A percentile compares a stretch with the other conserved stretches of the same genome.
Conservation (phyloP, 2,797 vertebrate species). For the Propithecus deckenii region DNA sequence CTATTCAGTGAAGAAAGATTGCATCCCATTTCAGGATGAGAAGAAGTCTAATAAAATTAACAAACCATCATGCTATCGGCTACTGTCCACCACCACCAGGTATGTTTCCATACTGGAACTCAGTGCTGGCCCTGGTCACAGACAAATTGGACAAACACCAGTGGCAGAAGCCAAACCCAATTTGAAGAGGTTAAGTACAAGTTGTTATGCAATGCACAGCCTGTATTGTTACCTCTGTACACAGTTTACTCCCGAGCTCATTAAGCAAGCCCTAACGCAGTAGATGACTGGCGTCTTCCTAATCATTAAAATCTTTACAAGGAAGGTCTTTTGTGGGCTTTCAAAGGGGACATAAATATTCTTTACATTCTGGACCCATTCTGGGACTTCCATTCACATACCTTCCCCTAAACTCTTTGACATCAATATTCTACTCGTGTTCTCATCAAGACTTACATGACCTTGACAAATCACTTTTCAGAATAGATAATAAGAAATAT, state of each 20-base stretch:
- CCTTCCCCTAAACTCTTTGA: background rate
- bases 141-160: background rate
- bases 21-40: background rate
- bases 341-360: background rate
- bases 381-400: background rate
- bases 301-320: background rate
- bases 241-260: background rate
- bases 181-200: background rate
- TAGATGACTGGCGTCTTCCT: background rate
- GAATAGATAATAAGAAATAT: background rate
- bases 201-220: background rate
- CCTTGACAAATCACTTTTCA: background rate
- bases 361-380: background rate
- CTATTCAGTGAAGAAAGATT: background rate
- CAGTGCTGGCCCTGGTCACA: background rate
- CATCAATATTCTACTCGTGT: background rate
- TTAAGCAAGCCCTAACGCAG: background rate
- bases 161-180: background rate
- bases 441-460: background rate
- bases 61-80: background rate
- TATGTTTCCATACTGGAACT: background rate
- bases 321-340: background rate
- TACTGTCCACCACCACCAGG: too few relatives aligned
- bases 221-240: background rate
- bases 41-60: background rate